These are phyloP conservation scores for Rhincodon typus DNA, from an alignment of 2,797 vertebrate species.

Conservation along the genomic window DNA sequence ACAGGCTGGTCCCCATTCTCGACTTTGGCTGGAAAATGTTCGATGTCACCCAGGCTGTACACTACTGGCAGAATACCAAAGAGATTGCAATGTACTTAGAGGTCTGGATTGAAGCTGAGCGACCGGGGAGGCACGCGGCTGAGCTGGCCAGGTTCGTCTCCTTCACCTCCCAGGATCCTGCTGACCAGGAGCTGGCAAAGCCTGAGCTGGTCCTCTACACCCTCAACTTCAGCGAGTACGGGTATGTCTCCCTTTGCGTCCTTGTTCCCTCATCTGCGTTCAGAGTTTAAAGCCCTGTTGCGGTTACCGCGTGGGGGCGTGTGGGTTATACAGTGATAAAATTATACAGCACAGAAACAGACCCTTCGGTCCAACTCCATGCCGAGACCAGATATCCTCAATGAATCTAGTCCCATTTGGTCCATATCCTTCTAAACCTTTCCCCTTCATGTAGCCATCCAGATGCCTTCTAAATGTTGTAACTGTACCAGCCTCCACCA, in stretches of 20 bases:
- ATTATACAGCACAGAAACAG: too few species aligned
- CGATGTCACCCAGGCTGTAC: slow-evolving; percentile 89
- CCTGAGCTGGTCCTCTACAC: slow-evolving; percentile 88
- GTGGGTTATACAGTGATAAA: too few species aligned
- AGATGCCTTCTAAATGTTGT: too few species aligned
- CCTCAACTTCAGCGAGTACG: slow-evolving; percentile 77
- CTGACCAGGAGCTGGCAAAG: slow-evolving; percentile 67
- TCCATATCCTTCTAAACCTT: too few species aligned
- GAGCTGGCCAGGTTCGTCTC: slow-evolving; percentile 73
- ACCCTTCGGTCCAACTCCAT: too few species aligned
- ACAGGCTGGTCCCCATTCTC: slow-evolving; percentile 76
- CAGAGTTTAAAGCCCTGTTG: not conserved
- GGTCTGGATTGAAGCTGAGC: slow-evolving; percentile 86
- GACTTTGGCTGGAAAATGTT: slow-evolving; percentile 88
- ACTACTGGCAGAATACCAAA: slow-evolving; percentile 73
- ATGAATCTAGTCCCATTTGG: too few species aligned
- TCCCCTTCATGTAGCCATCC: too few species aligned
- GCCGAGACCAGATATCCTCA: too few species aligned
- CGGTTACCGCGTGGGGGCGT: not conserved
- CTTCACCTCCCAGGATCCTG: slow-evolving; percentile 74
- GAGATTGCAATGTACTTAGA: slow-evolving; percentile 76
- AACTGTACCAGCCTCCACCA: too few species aligned
- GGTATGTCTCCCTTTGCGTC: slow-evolving; percentile 57
- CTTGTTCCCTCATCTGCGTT: accelerated
- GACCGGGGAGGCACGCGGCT: slow-evolving; percentile 71